A percentile compares a stretch with the other conserved stretches of the same genome.
These are phyloP conservation scores for Dastarcus helophoroides DNA, from an alignment of 2,888 invertebrate genomes.

Conservation along the genomic window DNA sequence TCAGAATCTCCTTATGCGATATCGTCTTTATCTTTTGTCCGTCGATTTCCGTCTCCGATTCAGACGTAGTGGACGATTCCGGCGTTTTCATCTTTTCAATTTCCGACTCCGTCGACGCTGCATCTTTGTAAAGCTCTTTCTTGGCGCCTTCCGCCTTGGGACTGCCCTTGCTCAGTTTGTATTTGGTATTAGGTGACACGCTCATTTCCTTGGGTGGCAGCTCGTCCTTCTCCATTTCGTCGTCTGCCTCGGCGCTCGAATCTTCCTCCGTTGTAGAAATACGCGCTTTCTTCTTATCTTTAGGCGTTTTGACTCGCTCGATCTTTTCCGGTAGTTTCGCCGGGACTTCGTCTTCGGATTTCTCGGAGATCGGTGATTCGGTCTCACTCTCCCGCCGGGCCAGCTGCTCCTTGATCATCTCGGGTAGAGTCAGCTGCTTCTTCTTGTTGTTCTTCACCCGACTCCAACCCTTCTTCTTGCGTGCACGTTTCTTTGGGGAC, in stretches of 20 bases:
- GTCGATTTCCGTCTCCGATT: conserved; percentile 38
- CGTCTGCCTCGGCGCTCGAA: conserved; percentile 54
- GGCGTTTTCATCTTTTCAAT: conserved; percentile 21
- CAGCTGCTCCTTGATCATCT: conserved; percentile 30
- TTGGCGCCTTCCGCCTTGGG: conserved; percentile 39
- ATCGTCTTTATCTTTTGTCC: conserved; percentile 37
- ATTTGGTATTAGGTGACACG: conserved; percentile 35
- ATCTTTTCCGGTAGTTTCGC: conserved; percentile 13
- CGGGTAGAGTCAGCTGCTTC: conserved; percentile 34
- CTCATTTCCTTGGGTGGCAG: conserved; percentile 38
- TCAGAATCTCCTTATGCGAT: conserved; percentile 33
- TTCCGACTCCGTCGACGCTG: conserved; percentile 28
- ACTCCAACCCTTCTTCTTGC: too few relatives aligned
- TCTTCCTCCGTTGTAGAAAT: conserved; percentile 47
- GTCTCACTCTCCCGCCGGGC: conserved; percentile 24
- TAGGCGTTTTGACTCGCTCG: conserved; percentile 13
- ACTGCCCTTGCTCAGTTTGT: conserved; percentile 23
- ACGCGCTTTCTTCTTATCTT: conserved; percentile 18
- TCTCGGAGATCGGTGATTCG: conserved; percentile 29
- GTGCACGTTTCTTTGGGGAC: too few relatives aligned
- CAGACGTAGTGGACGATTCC: conserved; percentile 31
- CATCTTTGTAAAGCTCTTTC: conserved; percentile 39
- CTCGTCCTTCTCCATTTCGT: conserved; percentile 56
- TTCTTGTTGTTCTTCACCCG: too few relatives aligned
- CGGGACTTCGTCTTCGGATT: conserved; percentile 27